These are phyloP conservation scores for Parus major DNA, from an alignment of 2,113 vertebrate genomes.

Conservation along the genomic window DNA sequence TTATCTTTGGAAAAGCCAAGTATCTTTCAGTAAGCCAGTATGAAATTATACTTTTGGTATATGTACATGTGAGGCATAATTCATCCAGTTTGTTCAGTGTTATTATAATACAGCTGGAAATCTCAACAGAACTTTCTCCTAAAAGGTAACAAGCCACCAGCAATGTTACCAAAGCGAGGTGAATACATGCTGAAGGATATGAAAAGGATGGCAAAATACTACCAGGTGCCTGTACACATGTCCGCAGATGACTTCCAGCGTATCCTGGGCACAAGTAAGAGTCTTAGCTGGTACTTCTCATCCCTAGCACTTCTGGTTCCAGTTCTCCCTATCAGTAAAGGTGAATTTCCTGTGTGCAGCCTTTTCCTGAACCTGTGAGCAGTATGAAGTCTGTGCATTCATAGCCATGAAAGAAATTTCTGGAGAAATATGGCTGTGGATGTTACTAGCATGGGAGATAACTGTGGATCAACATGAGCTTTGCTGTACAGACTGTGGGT, in stretches of 20 bases:
- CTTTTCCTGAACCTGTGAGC: not conserved
- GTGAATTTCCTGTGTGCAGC: not conserved
- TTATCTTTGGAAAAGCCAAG: not conserved
- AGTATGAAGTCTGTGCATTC: not conserved
- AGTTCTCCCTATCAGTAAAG: not conserved
- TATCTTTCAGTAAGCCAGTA: not conserved
- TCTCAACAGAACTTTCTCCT: not conserved
- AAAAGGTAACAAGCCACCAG: constrained; percentile 85
- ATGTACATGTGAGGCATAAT: not conserved
- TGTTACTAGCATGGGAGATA: not conserved
- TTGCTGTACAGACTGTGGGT: not conserved
- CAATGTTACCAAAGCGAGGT: constrained; percentile 78
- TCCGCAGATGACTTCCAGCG: constrained; percentile 64
- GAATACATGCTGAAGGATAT: constrained; percentile 80
- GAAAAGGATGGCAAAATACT: constrained; percentile 68
- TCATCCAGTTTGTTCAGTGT: not conserved
- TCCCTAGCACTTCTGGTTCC: not conserved
- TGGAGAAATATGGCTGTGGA: not conserved
- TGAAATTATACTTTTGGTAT: not conserved
- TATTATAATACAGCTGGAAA: not conserved
- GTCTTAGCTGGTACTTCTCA: not conserved
- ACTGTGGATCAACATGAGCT: not conserved
- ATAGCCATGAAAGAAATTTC: not conserved
- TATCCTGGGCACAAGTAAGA: constrained; percentile 81
- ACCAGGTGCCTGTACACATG: constrained; percentile 73